Conservation (phyloP, 2,113 vertebrate genomes). For the Mastomys coucha region DNA sequence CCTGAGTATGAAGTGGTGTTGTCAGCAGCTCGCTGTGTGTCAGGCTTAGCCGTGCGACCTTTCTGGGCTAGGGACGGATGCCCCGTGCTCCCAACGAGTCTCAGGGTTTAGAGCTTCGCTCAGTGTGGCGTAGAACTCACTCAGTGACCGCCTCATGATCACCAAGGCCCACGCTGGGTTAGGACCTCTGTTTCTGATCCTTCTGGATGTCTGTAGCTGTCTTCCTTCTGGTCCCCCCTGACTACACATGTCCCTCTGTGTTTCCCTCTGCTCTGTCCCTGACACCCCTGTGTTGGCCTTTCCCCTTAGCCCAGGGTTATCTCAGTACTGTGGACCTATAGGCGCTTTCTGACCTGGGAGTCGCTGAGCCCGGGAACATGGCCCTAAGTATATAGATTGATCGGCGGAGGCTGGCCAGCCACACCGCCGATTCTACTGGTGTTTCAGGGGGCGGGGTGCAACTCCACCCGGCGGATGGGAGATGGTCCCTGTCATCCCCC, state of each 20-base stretch:
- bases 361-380: background rate
- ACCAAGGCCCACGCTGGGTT: accelerated
- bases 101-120: background rate
- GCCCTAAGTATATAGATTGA: background rate
- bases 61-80: background rate
- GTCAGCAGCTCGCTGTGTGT: accelerated
- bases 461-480: background rate
- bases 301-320: background rate
- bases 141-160: background rate
- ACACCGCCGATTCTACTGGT: background rate
- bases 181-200: background rate
- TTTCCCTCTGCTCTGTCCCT: background rate
- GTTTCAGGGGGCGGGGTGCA: background rate
- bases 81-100: background rate
- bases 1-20: background rate
- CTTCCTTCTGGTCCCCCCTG: background rate
- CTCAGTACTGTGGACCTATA: background rate
- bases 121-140: background rate
- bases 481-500: too few relatives aligned
- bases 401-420: background rate
- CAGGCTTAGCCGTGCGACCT: background rate
- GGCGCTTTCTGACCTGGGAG: background rate
- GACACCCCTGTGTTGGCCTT: background rate
- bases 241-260: background rate
- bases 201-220: background rate